phyloP scores from a whole-genome alignment of 2,888 invertebrate genomes.

The Troides aeacus region DNA sequence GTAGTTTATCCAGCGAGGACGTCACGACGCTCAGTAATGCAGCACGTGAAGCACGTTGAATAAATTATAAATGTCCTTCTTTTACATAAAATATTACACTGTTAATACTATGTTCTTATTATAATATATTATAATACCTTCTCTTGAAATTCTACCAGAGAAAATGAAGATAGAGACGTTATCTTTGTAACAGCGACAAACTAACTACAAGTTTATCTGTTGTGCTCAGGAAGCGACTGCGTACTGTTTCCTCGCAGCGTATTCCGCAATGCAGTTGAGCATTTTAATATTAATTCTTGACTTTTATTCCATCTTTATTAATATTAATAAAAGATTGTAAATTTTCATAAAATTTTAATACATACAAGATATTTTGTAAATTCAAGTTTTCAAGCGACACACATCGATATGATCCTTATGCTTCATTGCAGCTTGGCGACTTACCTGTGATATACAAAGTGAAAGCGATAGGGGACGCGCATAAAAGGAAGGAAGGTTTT shows the following conservation, averaged over 20 bases:
- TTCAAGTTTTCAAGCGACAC: background rate
- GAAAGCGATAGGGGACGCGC: background rate
- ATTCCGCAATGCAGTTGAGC: background rate
- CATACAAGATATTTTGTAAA: background rate
- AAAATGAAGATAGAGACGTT: conserved; percentile 1
- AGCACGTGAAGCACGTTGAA: no score
- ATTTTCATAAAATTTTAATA: background rate
- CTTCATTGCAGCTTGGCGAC: background rate
- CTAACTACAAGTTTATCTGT: conserved; percentile 4
- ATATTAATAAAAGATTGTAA: background rate
- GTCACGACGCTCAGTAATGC: no score
- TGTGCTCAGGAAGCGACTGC: background rate
- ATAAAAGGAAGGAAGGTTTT: background rate
- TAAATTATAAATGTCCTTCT: background rate
- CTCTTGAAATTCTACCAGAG: background rate
- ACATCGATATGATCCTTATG: no score
- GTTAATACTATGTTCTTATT: background rate
- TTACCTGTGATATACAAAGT: background rate
- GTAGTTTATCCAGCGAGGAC: no score
- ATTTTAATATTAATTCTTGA: no score
- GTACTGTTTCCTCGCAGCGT: background rate
- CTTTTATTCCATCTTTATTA: no score
- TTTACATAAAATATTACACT: background rate
- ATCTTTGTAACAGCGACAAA: conserved; percentile 1
- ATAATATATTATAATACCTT: background rate